Conservation (phyloP, 2,888 invertebrate species). For the Cetonia aurata region DNA sequence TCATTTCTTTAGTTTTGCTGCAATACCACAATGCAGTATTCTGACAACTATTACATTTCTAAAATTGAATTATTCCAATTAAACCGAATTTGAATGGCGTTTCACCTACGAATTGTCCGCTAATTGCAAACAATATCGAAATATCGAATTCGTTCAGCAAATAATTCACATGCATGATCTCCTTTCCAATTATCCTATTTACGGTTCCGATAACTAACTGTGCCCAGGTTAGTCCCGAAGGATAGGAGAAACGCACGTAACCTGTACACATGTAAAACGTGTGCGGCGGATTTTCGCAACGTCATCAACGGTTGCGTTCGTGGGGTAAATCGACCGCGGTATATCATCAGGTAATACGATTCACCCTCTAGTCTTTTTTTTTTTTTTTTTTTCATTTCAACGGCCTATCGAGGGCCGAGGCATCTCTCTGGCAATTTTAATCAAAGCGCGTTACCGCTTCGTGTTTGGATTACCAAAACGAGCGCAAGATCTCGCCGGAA, state of each 20-base stretch:
- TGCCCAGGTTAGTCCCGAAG: background rate
- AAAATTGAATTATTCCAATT: too few species aligned
- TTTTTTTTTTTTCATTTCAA: constrained; percentile 3
- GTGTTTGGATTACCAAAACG: constrained; percentile 7
- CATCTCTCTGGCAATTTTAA: constrained; percentile 29
- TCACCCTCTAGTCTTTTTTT: background rate
- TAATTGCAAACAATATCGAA: too few species aligned
- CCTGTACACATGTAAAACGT: too few species aligned
- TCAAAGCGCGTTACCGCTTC: background rate
- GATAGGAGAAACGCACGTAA: background rate
- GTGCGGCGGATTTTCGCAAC: constrained; percentile 18
- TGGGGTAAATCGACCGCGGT: constrained; percentile 7
- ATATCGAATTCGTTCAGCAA: background rate
- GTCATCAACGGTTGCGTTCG: constrained; percentile 2
- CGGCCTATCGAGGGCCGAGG: background rate
- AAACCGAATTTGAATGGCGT: too few species aligned
- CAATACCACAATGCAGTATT: too few species aligned
- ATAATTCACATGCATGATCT: background rate
- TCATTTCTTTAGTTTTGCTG: too few species aligned
- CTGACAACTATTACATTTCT: too few species aligned
- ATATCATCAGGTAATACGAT: constrained; percentile 28
- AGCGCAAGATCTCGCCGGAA: constrained; percentile 1
- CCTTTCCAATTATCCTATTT: constrained; percentile 11
- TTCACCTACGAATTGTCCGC: too few species aligned
- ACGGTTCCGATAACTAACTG: constrained; percentile 9